Evolutionary conservation across 1,140 invertebrate genomes (phyloP).

Genomic region (Brachionus sp.): DNA sequence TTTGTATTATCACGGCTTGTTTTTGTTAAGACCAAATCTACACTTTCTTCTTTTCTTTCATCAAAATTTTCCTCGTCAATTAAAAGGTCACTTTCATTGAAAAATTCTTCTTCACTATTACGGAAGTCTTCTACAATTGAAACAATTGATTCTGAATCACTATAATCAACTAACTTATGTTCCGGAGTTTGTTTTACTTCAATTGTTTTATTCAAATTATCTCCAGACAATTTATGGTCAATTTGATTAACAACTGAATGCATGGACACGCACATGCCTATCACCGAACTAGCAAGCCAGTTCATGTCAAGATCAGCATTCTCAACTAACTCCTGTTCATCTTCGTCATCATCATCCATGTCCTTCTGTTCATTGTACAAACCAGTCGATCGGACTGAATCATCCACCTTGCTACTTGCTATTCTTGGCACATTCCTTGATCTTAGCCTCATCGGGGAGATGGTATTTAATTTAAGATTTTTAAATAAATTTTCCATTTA

Average conservation of each 20-base stretch:
- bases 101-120: slow-evolving; percentile 8
- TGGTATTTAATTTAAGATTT: not conserved
- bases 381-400: not conserved
- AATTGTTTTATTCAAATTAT: not conserved
- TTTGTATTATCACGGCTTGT: not conserved
- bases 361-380: not conserved
- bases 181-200: not conserved
- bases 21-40: not conserved
- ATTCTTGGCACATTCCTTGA: not conserved
- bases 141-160: not conserved
- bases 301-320: not conserved
- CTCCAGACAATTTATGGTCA: not conserved
- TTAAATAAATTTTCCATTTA: not conserved
- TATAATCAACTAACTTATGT: not conserved
- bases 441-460: not conserved
- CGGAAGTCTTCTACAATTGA: not conserved
- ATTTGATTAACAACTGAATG: not conserved
- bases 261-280: not conserved
- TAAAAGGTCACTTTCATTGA: not conserved
- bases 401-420: not conserved
- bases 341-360: not conserved
- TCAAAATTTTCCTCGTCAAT: not conserved
- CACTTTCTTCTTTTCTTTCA: not conserved
- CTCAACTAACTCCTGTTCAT: not conserved
- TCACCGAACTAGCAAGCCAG: not conserved